These are phyloP conservation scores for Bellardia pandia DNA, from an alignment of 2,888 invertebrate genomes.

Conservation along the genomic window DNA sequence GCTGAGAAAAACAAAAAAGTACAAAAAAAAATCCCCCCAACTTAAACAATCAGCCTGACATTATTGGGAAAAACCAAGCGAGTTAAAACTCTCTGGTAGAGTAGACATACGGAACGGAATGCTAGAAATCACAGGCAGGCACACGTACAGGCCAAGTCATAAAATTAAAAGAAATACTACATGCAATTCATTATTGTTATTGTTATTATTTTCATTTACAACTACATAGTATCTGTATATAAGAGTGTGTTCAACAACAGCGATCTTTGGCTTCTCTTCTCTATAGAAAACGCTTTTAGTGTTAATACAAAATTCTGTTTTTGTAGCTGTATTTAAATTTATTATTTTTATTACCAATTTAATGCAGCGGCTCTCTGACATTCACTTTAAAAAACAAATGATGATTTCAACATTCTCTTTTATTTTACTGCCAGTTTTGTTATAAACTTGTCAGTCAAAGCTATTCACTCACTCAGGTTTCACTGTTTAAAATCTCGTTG, in stretches of 20 bases:
- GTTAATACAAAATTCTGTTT: background rate
- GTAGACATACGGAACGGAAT: background rate
- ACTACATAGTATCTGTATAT: background rate
- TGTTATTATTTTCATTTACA: background rate
- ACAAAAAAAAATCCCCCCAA: conserved; percentile 26
- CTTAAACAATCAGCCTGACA: conserved; percentile 22
- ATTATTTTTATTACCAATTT: background rate
- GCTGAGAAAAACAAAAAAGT: background rate
- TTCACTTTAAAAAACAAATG: conserved; percentile 37
- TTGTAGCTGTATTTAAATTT: background rate
- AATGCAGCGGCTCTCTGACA: conserved; percentile 62
- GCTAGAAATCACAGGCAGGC: conserved; percentile 21
- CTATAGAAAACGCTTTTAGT: background rate
- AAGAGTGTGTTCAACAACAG: conserved; percentile 3
- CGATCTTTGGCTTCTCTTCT: conserved; percentile 49
- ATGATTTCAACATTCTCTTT: conserved; percentile 56
- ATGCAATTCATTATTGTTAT: conserved; percentile 54
- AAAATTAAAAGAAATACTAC: background rate
- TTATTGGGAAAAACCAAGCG: conserved; percentile 64
- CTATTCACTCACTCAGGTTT: background rate
- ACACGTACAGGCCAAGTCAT: conserved; percentile 39
- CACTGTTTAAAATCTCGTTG: background rate
- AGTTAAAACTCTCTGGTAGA: conserved; percentile 54
- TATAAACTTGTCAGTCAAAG: too few species aligned
- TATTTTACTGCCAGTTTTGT: too few species aligned